A percentile compares a stretch with the other conserved stretches of the same genome.
These are phyloP conservation scores for Nineta flava DNA, from an alignment of 2,888 invertebrate species.

Conservation along the genomic window DNA sequence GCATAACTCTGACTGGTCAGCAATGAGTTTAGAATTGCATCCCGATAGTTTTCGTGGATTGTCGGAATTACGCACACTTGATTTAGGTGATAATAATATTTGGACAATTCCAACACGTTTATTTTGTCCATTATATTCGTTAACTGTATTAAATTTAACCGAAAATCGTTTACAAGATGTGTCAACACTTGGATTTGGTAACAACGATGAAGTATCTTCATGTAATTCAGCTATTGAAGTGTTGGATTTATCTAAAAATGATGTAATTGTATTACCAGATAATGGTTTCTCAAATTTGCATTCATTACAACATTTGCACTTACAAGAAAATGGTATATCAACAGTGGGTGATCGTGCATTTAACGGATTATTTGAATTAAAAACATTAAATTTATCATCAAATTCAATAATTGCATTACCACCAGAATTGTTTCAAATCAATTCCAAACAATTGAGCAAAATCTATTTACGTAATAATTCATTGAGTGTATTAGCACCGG, in stretches of 20 bases:
- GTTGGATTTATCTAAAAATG: constrained; percentile 59
- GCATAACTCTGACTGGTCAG: constrained; percentile 65
- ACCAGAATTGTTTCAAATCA: constrained; percentile 55
- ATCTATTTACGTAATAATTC: constrained; percentile 65
- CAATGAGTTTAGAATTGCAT: constrained; percentile 59
- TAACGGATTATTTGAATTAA: constrained; percentile 48
- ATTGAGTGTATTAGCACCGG: constrained; percentile 56
- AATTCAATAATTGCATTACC: constrained; percentile 64
- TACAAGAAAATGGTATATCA: constrained; percentile 63
- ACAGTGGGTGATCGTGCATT: constrained; percentile 60
- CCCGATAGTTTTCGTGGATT: constrained; percentile 54
- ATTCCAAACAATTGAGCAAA: constrained; percentile 50
- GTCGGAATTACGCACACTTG: constrained; percentile 46
- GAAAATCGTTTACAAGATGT: constrained; percentile 65
- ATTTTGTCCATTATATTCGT: constrained; percentile 53
- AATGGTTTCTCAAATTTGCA: constrained; percentile 53
- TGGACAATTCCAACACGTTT: constrained; percentile 57
- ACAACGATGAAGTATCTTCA: constrained; percentile 45
- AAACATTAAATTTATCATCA: constrained; percentile 60
- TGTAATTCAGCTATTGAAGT: constrained; percentile 53
- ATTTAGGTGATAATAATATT: constrained; percentile 61
- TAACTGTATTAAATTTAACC: constrained; percentile 55
- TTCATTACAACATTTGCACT: constrained; percentile 47
- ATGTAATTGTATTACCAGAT: constrained; percentile 52
- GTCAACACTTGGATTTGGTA: constrained; percentile 52